Base-by-base conservation (phyloP, 53 echinoderm and acorn worm genomes). In the Arbacia lixula region DNA sequence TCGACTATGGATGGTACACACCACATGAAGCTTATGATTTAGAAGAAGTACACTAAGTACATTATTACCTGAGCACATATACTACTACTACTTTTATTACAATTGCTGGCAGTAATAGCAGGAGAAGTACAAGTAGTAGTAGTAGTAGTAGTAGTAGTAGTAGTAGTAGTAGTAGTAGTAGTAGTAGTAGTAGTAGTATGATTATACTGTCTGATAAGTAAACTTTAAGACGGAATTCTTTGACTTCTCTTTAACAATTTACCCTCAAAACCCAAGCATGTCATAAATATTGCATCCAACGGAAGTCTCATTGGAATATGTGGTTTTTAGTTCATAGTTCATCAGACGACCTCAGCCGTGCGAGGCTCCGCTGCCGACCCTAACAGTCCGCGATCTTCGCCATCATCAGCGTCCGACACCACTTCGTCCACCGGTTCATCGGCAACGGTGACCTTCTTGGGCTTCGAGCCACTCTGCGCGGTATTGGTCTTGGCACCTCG, bases 361-460 rank as follows among this genome's bases (percentile, higher is more conserved):
- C 22, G 75, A 16, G 75, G 53, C 8, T 75, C 37, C 17, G 53
- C 54, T 0, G 75, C 75, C 3, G 75, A 75, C 24, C 34, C 34
- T 4, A 53, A 34, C 20, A 75, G 5, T 54, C 20, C 53, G 33
- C 29, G 19, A 26, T 75, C 75, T 33, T 52, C 35, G 12, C 51
- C 29, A 12, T 46, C n/a, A n/a, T n/a, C n/a, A n/a, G n/a, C n/a
- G n/a, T n/a, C n/a, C n/a, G n/a, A n/a, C n/a, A n/a, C n/a, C n/a
- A n/a, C n/a, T n/a, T 75, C 75, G 36, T 34, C 38, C 19, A 10
- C 75, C n/a, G 0, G 55, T 5, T 75, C 75, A 26, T 35, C 55
- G 9, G 55, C n/a, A 27, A 53, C 26, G 1, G 53, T 75, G 5
- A 52, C 55, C 20, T 26, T 75, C 24, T 25, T 75, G n/a, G 54